phyloP scores from a whole-genome alignment of 2,113 vertebrate genomes.

The Pavo muticus region DNA sequence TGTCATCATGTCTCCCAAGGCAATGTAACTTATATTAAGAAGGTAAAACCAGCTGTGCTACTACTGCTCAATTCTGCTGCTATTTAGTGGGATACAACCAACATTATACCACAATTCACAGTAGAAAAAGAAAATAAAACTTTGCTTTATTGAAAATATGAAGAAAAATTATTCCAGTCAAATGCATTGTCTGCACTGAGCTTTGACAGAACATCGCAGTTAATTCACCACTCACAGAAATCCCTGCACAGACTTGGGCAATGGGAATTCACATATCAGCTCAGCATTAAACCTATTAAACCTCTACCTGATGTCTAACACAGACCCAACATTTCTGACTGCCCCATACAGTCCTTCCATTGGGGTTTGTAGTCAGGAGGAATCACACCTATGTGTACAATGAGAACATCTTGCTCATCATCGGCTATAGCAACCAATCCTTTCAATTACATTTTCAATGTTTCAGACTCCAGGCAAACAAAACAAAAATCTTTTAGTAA shows the following conservation, averaged over 20 bases:
- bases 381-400: not conserved
- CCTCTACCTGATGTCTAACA: not conserved
- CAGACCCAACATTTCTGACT: not conserved
- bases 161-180: not conserved
- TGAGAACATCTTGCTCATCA: not conserved
- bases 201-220: not conserved
- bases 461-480: not conserved
- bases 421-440: not conserved
- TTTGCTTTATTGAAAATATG: not conserved
- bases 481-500: not conserved
- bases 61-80: not conserved
- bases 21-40: not conserved
- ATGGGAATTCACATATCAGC: rapidly evolving
- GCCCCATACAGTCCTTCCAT: not conserved
- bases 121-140: conserved; percentile 18
- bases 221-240: not conserved
- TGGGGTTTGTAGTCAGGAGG: not conserved
- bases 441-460: not conserved
- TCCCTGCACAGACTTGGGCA: not conserved
- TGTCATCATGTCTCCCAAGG: not conserved
- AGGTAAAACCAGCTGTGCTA: conserved; percentile 24
- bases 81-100: not conserved
- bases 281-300: not conserved
- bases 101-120: not conserved
- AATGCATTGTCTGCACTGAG: rapidly evolving